phyloP scores from a whole-genome alignment of 2,888 invertebrate species.

The Laspeyria flexula region DNA sequence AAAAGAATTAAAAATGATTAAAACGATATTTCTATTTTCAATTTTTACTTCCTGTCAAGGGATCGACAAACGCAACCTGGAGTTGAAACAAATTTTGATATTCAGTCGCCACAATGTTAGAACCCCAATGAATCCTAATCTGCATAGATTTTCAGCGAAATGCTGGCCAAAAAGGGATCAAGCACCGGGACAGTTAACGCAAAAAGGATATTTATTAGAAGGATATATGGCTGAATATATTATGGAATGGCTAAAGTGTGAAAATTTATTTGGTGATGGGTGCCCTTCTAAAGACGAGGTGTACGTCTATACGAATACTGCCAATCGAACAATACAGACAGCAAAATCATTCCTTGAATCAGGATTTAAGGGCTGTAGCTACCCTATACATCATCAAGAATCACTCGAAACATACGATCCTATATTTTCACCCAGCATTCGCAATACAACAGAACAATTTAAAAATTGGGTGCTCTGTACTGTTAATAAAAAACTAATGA shows the following conservation, averaged over 20 bases:
- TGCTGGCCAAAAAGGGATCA: constrained; percentile 24
- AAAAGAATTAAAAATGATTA: too few species aligned
- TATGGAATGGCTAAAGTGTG: constrained; percentile 25
- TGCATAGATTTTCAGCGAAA: constrained; percentile 17
- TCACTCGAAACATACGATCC: constrained; percentile 14
- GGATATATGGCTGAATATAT: constrained; percentile 35
- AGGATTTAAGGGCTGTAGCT: constrained; percentile 5
- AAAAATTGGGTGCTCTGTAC: constrained; percentile 13
- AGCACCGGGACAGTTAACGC: constrained; percentile 17
- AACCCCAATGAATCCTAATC: constrained; percentile 1
- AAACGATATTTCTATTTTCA: constrained; percentile 11
- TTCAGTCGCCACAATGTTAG: constrained; percentile 34
- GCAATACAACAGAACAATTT: constrained; percentile 19
- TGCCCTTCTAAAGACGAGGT: constrained; percentile 27
- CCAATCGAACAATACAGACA: constrained; percentile 4
- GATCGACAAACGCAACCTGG: neutral
- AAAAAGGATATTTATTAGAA: constrained; percentile 23
- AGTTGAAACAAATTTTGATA: constrained; percentile 35
- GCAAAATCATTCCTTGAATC: constrained; percentile 6
- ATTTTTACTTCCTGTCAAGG: constrained; percentile 7
- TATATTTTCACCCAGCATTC: constrained; percentile 16
- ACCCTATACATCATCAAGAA: neutral
- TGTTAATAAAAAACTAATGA: constrained; percentile 13
- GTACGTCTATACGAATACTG: constrained; percentile 10
- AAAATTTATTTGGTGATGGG: constrained; percentile 14